Evolutionary conservation across 1,140 invertebrate genomes (phyloP).

Genomic region (Euglossa dilemma): DNA sequence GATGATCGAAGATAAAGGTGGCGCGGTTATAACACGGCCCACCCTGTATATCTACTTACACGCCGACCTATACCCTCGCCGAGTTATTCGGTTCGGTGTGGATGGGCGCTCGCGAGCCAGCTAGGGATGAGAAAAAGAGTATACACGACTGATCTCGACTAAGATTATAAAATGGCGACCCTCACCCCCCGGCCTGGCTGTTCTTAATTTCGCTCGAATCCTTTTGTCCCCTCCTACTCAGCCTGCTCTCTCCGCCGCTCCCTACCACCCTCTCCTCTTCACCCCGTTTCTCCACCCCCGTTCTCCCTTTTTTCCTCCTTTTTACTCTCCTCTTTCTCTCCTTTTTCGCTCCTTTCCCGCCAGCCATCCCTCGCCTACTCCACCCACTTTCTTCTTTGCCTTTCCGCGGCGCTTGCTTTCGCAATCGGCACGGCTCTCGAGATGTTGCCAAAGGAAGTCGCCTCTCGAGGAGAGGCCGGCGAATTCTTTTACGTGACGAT

Average conservation of each 20-base stretch:
- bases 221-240: constrained; percentile 59
- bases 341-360: constrained; percentile 13
- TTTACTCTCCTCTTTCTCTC: constrained; percentile 34
- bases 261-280: background rate
- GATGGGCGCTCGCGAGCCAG: constrained; percentile 22
- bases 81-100: constrained; percentile 39
- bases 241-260: constrained; percentile 36
- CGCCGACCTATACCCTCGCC: constrained; percentile 7
- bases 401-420: constrained; percentile 55
- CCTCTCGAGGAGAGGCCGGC: constrained; percentile 6
- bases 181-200: constrained; percentile 60
- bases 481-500: constrained; percentile 62
- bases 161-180: constrained; percentile 73
- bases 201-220: constrained; percentile 66
- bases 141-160: constrained; percentile 64
- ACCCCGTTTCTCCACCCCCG: background rate
- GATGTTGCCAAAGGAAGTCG: constrained; percentile 50
- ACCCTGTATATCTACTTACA: constrained; percentile 22
- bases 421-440: constrained; percentile 52
- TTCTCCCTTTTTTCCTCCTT: background rate
- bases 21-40: no score
- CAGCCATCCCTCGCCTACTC: constrained; percentile 24
- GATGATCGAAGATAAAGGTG: no score
- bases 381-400: constrained; percentile 45
- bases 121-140: constrained; percentile 54